Evolutionary conservation across 2,113 vertebrate genomes (phyloP).

Genomic region (Proteles cristata): DNA sequence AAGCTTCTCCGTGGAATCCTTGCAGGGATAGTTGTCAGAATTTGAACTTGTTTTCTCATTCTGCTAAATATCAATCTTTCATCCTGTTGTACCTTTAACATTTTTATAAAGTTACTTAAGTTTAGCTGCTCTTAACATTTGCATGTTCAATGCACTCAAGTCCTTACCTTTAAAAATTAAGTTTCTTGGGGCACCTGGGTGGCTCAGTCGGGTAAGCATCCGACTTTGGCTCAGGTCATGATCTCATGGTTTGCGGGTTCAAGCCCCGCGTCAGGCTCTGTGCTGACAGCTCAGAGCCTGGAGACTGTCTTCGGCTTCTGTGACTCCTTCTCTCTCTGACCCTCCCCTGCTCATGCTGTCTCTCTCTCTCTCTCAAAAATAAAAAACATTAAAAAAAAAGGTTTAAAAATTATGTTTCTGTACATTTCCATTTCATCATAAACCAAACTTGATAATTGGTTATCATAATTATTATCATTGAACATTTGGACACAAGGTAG

Average conservation of each 20-base stretch:
- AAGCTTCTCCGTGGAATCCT: neutral
- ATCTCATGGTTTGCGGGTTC: too few species aligned
- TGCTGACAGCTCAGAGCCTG: too few species aligned
- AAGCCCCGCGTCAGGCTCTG: too few species aligned
- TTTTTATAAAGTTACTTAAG: neutral
- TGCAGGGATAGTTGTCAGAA: neutral
- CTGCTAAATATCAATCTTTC: neutral
- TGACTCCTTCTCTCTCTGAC: too few species aligned
- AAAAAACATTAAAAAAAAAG: too few species aligned
- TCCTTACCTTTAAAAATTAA: neutral
- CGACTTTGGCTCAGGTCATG: too few species aligned
- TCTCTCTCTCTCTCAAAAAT: too few species aligned
- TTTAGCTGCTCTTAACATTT: neutral
- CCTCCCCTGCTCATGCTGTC: too few species aligned
- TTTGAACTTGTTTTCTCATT: constrained; percentile 25
- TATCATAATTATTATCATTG: neutral
- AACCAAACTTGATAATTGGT: neutral
- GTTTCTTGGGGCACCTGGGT: too few species aligned
- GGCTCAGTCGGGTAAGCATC: too few species aligned
- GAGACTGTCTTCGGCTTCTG: too few species aligned
- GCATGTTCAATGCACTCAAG: neutral
- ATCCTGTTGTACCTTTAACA: neutral
- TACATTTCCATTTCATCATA: neutral
- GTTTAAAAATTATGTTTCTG: neutral
- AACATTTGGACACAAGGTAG: neutral